Evolutionary conservation across 2,797 vertebrate species (phyloP), one percentile per base, ranked within the genome.

Genomic region (Peromyscus aztecus): DNA sequence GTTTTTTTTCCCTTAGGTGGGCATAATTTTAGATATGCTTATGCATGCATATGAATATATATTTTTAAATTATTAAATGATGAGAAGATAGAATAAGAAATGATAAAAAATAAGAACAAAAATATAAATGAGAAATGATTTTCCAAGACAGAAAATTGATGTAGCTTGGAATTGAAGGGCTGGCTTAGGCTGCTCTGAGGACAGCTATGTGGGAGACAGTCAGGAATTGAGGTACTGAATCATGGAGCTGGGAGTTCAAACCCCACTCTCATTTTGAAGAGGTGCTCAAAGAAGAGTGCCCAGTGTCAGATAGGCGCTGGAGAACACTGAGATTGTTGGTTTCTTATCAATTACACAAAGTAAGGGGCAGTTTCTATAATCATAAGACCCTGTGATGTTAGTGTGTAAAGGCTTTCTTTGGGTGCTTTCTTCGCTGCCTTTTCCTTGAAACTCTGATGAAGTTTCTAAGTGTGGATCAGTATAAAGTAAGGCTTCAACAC

Each of bases 401-500:
- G 8, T 19, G 77, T 65, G 4, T 61, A 12, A 89, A 73, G 14
- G 29, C n/a, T 81, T 71, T 83, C 24, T 59, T 6, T 95, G 67
- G 43, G 4, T 46, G 31, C 13, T 71, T 29, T 71, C 78, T 7
- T 83, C 3, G 81, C 31, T 16, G 12, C n/a, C 23, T 31, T 92
- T 91, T 87, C 81, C 9, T 81, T 95, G 80, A 19, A 78, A 96
- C 65, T 57, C 19, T 65, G 37, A 21, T 80, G 49, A 92, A 71
- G 49, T 90, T 89, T 91, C 63, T 82, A 59, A 92, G 55, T 78
- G 0, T n/a, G 10, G 1, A 43, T 31, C 52, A 83, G 43, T 78
- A 43, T 67, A 75, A 89, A 91, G 1, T 57, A 31, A 23, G 4
- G 24, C 16, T 97, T 40, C 46, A 84, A 37, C 84, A 61, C 4